phyloP scores from a whole-genome alignment of 2,888 invertebrate genomes.

The Monochamus alternatus region DNA sequence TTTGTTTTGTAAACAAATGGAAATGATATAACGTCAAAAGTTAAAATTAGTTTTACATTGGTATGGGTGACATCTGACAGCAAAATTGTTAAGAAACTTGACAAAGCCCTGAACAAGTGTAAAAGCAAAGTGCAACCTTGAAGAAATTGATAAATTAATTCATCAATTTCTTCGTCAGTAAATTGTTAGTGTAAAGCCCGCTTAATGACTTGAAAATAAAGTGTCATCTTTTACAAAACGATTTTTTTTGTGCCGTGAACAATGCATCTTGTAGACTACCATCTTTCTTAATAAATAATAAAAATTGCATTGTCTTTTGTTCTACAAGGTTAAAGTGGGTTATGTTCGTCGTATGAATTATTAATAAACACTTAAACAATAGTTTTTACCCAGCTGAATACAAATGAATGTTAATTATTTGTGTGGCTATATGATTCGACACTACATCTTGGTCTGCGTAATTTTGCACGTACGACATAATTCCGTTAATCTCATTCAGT shows the following conservation, averaged over 20 bases:
- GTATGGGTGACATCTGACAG: too few species aligned
- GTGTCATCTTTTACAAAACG: too few species aligned
- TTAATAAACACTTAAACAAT: conserved; percentile 43
- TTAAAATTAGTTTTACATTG: too few species aligned
- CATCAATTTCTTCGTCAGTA: too few species aligned
- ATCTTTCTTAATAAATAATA: conserved; percentile 38
- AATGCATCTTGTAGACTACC: conserved; percentile 35
- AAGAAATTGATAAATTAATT: too few species aligned
- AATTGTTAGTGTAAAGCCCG: too few species aligned
- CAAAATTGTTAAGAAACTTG: too few species aligned
- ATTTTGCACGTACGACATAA: conserved; percentile 16
- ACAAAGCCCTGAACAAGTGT: too few species aligned
- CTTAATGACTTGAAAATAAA: too few species aligned
- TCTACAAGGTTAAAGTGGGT: conserved; percentile 48
- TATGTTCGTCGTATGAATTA: conserved; percentile 44
- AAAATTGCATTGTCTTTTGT: conserved; percentile 46
- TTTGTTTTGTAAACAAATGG: too few species aligned
- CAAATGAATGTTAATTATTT: conserved; percentile 43
- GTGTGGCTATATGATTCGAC: conserved; percentile 38
- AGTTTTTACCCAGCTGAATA: conserved; percentile 36
- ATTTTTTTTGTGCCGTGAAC: conserved; percentile 29
- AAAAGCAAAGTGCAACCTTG: too few species aligned
- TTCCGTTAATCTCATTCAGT: neutral
- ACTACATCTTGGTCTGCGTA: conserved; percentile 24
- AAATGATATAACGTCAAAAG: too few species aligned